Conservation (phyloP, 2,888 invertebrate genomes). For the Digitonthophagus gazella region DNA sequence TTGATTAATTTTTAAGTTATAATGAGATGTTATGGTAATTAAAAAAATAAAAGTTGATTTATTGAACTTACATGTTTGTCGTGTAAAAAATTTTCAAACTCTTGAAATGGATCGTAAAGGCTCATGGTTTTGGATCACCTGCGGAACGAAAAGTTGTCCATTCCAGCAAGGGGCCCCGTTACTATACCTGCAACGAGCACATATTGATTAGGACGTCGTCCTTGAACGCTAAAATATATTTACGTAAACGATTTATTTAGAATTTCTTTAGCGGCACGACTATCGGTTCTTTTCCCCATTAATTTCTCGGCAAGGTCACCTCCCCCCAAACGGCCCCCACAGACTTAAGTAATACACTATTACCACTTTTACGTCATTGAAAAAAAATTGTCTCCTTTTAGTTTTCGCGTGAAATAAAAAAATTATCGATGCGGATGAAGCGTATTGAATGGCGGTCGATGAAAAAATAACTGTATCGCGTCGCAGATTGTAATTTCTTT, state of each 20-base stretch:
- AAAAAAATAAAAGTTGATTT: conserved; percentile 1
- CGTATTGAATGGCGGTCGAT: too few species aligned
- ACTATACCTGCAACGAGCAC: conserved; percentile 26
- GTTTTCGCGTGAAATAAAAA: conserved; percentile 6
- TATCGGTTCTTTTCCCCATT: neutral
- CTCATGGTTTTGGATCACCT: conserved; percentile 39
- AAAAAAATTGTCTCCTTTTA: too few species aligned
- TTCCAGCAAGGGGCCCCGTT: conserved; percentile 32
- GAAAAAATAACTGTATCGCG: too few species aligned
- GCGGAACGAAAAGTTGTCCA: conserved; percentile 35
- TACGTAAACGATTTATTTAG: conserved; percentile 2
- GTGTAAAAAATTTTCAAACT: conserved; percentile 54
- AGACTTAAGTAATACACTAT: too few species aligned
- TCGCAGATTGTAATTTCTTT: too few species aligned
- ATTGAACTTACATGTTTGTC: conserved; percentile 51
- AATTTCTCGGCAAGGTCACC: neutral
- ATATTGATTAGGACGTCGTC: conserved; percentile 29
- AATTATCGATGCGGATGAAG: neutral
- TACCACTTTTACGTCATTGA: too few species aligned
- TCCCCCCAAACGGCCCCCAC: neutral
- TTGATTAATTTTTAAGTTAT: conserved; percentile 7
- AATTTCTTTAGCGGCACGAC: neutral
- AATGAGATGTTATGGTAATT: too few species aligned
- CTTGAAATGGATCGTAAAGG: conserved; percentile 51
- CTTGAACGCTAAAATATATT: conserved; percentile 20